A percentile compares a stretch with the other conserved stretches of the same genome.
These are phyloP conservation scores for Tyrannus savana DNA, from an alignment of 2,113 vertebrate species.

Conservation along the genomic window DNA sequence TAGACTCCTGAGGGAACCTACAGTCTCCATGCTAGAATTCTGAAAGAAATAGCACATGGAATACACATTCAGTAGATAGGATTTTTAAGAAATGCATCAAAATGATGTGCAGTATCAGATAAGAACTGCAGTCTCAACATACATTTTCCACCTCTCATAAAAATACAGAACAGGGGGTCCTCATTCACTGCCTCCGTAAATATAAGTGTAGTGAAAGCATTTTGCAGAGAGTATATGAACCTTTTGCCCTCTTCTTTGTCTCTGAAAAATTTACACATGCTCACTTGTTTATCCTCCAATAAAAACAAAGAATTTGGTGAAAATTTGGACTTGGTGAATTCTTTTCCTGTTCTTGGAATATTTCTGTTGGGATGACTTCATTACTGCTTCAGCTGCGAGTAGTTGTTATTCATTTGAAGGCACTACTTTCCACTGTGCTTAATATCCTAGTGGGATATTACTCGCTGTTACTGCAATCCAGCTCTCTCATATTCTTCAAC, in stretches of 20 bases:
- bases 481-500: neutral
- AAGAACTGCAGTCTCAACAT: neutral
- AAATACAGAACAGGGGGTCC: neutral
- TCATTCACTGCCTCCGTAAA: neutral
- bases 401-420: neutral
- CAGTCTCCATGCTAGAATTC: neutral
- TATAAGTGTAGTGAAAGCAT: neutral
- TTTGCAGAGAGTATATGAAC: neutral
- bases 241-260: neutral
- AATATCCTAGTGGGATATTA: neutral
- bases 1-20: neutral
- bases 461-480: neutral
- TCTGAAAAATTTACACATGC: neutral
- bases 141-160: neutral
- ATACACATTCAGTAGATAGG: neutral
- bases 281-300: neutral
- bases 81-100: neutral
- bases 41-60: neutral
- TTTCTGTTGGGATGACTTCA: neutral
- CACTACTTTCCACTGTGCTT: neutral
- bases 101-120: neutral
- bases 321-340: neutral
- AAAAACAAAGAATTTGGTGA: neutral
- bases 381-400: neutral
- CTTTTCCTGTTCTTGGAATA: neutral